Base-by-base conservation (phyloP, 2,888 invertebrate genomes). In the Monopis laevigella region DNA sequence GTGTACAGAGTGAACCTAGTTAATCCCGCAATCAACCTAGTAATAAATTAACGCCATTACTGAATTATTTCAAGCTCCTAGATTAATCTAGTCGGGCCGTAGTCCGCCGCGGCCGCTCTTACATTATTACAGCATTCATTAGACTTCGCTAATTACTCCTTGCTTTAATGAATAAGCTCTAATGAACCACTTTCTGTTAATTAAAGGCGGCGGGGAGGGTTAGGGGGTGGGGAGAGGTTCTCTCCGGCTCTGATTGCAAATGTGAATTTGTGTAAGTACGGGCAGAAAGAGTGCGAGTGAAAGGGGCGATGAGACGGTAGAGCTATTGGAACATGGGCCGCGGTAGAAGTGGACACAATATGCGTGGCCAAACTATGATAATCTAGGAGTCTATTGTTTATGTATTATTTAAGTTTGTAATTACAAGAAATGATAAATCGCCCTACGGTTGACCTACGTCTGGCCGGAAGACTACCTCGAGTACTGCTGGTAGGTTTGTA, bases 141-240 rank as follows among this genome's bases (percentile, higher is more conserved):
- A 88, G 88, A 89, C 88, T 88, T 88, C 88, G 88, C 89, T 89
- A 89, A 89, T 89, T 89, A 89, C 88, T 88, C 88, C 88, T 88
- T 88, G 88, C 88, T 88, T 88, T 89, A 89, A 89, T 89, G 89
- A 89, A 89, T 89, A 89, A 89, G 88, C 89, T 88, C 88, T 89
- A 89, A 89, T 89, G 89, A 89, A 89, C 89, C 89, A 89, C 89
- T 89, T 89, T 89, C 88, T 88, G 89, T 89, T 89, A 89, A 89
- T 89, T 89, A 89, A 89, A 89, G 88, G 86, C 88, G 77, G 82
- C 83, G 78, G 77, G 54, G 52, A 43, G 50, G 49, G 56, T 45
- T 48, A 45, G 39, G 45, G 47, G 50, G 52, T 11, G 21, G 24
- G 61, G 59, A 62, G 65, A 71, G 75, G 71, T 77, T 78, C 75